Conservation (phyloP, 2,113 vertebrate species). For the Cyprinus carpio region DNA sequence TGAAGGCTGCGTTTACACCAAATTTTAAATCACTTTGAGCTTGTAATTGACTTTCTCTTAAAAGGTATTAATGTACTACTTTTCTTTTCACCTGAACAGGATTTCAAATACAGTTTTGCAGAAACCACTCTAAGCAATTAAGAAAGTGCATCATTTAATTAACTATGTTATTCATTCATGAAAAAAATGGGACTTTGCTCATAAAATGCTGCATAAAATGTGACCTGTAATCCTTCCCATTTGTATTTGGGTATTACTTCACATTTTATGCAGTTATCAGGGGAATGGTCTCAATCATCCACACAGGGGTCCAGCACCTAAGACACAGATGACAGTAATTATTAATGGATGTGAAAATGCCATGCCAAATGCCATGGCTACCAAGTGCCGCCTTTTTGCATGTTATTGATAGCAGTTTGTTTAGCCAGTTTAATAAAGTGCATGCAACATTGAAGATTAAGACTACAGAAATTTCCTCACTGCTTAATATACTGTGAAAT, state of each 20-base stretch:
- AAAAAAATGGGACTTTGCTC: not conserved
- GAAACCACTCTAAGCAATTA: not conserved
- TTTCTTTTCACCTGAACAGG: not conserved
- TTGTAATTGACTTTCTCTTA: not conserved
- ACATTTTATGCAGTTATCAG: constrained; percentile 2
- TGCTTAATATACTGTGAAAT: not conserved
- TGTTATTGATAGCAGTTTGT: constrained; percentile 5
- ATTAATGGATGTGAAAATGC: constrained; percentile 47
- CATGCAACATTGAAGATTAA: constrained; percentile 10
- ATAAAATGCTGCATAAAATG: not conserved
- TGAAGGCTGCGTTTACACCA: not conserved
- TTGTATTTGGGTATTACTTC: not conserved
- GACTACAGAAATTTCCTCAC: not conserved
- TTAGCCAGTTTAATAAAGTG: not conserved
- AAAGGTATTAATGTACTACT: not conserved
- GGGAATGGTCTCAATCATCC: constrained; percentile 33
- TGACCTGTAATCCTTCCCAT: not conserved
- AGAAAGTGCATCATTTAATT: not conserved
- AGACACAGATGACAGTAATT: constrained; percentile 46
- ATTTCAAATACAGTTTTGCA: not conserved
- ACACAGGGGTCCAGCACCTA: constrained; percentile 35
- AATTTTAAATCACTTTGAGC: not conserved
- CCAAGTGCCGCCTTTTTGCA: not conserved
- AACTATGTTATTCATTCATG: not conserved
- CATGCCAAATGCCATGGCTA: constrained; percentile 43